These are phyloP conservation scores for Zosterops borbonicus DNA, from an alignment of 2,113 vertebrate species.

Conservation along the genomic window DNA sequence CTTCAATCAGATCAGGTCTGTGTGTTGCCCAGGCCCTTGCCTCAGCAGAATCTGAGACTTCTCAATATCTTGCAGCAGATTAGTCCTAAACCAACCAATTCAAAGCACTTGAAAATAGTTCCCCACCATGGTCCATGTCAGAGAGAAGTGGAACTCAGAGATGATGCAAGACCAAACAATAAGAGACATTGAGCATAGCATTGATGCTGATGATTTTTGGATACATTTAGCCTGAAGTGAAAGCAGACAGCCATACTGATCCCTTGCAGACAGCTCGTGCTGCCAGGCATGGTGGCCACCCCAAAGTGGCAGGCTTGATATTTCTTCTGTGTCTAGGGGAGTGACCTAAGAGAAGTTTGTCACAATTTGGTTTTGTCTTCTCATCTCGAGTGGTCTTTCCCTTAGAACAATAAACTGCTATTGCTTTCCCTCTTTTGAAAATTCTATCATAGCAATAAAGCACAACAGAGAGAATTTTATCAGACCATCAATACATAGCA, in stretches of 20 bases:
- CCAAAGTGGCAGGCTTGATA: neutral
- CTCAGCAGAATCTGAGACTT: neutral
- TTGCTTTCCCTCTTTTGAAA: neutral
- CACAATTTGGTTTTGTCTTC: neutral
- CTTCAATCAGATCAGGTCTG: neutral
- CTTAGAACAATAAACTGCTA: neutral
- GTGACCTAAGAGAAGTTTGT: neutral
- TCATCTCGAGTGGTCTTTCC: neutral
- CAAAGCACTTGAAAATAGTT: neutral
- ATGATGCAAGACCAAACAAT: neutral
- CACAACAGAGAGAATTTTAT: neutral
- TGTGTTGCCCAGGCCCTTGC: accelerated
- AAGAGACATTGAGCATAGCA: accelerated
- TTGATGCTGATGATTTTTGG: neutral
- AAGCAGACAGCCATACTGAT: neutral
- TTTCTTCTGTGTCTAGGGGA: neutral
- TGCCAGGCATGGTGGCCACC: neutral
- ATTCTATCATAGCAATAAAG: neutral
- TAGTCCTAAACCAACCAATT: neutral
- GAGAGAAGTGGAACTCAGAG: neutral
- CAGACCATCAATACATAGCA: neutral
- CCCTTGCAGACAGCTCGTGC: neutral
- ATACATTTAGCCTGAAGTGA: neutral
- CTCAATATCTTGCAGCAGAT: neutral
- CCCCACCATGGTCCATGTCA: neutral